phyloP scores from a whole-genome alignment of 2,797 vertebrate genomes.

The Pygocentrus nattereri region DNA sequence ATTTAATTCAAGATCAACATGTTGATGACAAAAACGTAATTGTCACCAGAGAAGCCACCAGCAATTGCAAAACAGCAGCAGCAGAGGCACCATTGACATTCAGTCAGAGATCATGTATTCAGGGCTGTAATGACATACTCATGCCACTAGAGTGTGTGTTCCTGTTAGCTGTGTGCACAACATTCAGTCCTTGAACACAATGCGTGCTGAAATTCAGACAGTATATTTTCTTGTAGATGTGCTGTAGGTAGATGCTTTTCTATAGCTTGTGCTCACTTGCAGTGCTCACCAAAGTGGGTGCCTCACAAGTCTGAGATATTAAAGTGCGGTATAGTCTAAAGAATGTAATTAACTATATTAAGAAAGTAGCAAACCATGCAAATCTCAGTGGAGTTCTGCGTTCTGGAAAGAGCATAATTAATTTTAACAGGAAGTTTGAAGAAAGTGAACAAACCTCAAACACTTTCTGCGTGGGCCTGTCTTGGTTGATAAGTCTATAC shows the following conservation, averaged over 20 bases:
- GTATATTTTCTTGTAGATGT: neutral
- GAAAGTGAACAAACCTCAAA: neutral
- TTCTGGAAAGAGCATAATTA: neutral
- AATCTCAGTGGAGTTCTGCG: neutral
- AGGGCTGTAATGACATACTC: constrained; percentile 41
- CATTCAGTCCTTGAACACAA: neutral
- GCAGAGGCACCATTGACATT: neutral
- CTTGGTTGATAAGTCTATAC: neutral
- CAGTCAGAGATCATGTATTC: neutral
- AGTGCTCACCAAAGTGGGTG: neutral
- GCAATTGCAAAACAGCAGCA: neutral
- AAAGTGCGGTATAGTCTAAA: neutral
- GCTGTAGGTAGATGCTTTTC: neutral
- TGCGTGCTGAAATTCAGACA: neutral
- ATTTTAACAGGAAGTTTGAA: neutral
- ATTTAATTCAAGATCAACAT: neutral
- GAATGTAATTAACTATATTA: neutral
- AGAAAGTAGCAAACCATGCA: neutral
- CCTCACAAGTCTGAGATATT: neutral
- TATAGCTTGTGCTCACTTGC: neutral
- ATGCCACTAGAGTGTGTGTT: constrained; percentile 57
- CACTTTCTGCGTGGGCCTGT: neutral
- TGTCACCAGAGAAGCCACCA: neutral
- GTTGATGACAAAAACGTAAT: neutral
- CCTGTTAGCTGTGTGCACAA: constrained; percentile 30